A percentile compares a stretch with the other conserved stretches of the same genome.
phyloP scores from a whole-genome alignment of 2,113 vertebrate genomes.

The Prunella fulvescens region DNA sequence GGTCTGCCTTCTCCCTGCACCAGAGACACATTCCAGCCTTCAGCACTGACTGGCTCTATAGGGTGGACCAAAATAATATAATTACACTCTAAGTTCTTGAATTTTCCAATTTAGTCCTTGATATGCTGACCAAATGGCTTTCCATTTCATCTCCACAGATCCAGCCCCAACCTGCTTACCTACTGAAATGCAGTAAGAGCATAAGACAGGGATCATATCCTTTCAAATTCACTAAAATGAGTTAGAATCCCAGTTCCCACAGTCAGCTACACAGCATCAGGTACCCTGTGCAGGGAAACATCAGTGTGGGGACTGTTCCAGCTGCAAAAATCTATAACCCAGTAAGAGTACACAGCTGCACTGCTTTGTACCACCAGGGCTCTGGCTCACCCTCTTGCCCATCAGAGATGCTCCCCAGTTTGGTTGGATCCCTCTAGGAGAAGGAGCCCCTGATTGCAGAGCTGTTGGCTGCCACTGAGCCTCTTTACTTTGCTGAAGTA shows the following conservation, averaged over 20 bases:
- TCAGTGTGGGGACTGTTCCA: neutral
- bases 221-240: neutral
- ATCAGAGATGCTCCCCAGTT: neutral
- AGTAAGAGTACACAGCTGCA: neutral
- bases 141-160: neutral
- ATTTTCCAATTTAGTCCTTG: neutral
- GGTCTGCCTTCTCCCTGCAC: neutral
- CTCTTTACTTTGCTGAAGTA: neutral
- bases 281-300: neutral
- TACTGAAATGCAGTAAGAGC: neutral
- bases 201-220: neutral
- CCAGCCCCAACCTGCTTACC: neutral
- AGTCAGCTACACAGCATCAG: neutral
- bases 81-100: neutral
- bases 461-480: neutral
- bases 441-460: neutral
- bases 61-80: neutral
- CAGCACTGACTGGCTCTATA: neutral
- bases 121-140: neutral
- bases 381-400: neutral
- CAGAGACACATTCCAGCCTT: fast-evolving
- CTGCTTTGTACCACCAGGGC: fast-evolving
- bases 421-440: neutral
- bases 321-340: neutral
- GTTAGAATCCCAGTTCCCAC: neutral